Evolutionary conservation across 2,888 invertebrate species (phyloP), one percentile per base, ranked within the genome.

Genomic region (Escarpia spicata): DNA sequence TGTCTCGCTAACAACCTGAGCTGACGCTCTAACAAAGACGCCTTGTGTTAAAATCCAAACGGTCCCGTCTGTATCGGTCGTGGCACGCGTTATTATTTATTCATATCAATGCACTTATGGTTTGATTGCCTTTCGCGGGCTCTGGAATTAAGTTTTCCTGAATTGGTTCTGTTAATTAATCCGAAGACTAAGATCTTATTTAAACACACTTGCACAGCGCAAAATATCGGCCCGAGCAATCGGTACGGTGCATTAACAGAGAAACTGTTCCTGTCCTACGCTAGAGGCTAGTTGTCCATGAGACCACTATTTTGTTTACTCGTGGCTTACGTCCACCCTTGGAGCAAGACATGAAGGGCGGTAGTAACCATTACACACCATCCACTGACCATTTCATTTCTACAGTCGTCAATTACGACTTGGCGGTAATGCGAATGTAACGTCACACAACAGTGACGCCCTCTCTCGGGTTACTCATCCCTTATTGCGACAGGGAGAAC

Each of bases 91-190:
- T 15, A 75, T 75, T 75, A 75, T 26, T 75, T 75, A 75, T 75
- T 75, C 75, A 75, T 75, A 26, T 8, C 75, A 4, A 60, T 8
- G 15, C 26, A 60, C 60, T 60, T 60, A 75, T 26, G 19, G 75
- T 75, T 75, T 75, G 75, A 75, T 75, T 75, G 75, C 26, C 75
- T 75, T 75, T 75, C 75, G 75, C 75, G 3, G 75, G 26, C 19
- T 75, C 75, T 75, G 75, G 19, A 75, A 26, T 75, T 15, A 75
- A 75, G 75, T 75, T 75, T 75, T 75, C 26, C 4, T 75, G 75
- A 75, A 75, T 75, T 75, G 75, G 75, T 75, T 75, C 26, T 15
- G 75, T 75, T 75, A 75, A 75, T 75, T 75, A 75, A 75, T 75
- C 75, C 75, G 75, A 26, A 19, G 75, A 75, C 75, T 26, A 75